Evolutionary conservation across 2,113 vertebrate species (phyloP), one percentile per base, ranked within the genome.

Genomic region (Vanacampus margaritifer): DNA sequence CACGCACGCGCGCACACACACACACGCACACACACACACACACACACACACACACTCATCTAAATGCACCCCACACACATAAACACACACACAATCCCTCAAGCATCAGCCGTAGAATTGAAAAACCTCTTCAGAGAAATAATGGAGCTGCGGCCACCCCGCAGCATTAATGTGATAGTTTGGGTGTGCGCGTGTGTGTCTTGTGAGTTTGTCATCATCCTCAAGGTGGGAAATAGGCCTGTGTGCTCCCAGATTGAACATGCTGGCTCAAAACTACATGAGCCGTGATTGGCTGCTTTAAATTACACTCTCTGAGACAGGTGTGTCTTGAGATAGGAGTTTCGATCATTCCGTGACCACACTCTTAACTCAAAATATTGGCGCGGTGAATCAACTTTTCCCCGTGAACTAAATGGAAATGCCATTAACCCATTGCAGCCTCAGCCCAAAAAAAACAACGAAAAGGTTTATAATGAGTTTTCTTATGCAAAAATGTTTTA

Each of bases 81-180:
- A n/a, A 45, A 53, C 19, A 1, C 51, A 13, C 51, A 32, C 54
- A 57, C 54, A 32, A 57, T 57, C 54, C 54, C 54, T 57, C 54
- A 57, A 57, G 54, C 54, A 32, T 67, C 5, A 37, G 72, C 84
- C 79, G 68, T 77, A 73, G 91, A 92, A 93, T 88, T 94, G 92
- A 94, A 94, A 94, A 93, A 78, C 87, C 77, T 88, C 91, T 90
- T 89, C 82, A 79, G 81, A 87, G 80, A 78, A 83, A 87, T 82
- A 87, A 80, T 87, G 75, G 85, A 69, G 65, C 64, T 39, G 62
- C 68, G 53, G 73, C 72, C 67, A 70, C 80, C 78, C 73, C 71
- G 67, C 64, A 79, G 79, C 73, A 17, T 26, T 64, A 26, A 10
- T 75, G 69, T 66, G 54, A 16, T 23, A 43, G 37, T 84, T 21